Base-by-base conservation (phyloP, 2,113 vertebrate genomes). In the Spilogale gracilis region DNA sequence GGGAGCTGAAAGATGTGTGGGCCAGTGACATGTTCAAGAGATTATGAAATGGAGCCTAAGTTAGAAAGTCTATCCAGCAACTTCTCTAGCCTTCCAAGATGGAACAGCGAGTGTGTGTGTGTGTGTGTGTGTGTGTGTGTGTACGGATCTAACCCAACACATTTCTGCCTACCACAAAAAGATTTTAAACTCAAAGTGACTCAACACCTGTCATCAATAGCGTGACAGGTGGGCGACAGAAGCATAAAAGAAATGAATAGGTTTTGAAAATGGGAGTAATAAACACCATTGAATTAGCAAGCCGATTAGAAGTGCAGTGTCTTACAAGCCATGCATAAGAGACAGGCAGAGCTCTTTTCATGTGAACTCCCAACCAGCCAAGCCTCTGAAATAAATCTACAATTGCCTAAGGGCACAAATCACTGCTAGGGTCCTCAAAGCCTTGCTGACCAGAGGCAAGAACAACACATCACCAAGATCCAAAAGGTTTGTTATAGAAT, bases 151-250 rank as follows among this genome's bases (percentile, higher is more conserved):
- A 67, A 97, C 54, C 83, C 86, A 98, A 96, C 79, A 91, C 73
- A 63, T 88, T 83, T 91, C 95, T 97, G 86, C 91, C 92, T 95
- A 90, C 85, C 95, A 95, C 94, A 95, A 94, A 97, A 96, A 85
- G 88, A 94, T 93, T 97, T 95, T 81, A 96, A 96, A 97, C 38
- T 93, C 56, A 95, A 98, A 93, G 97, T 98, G 97, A 98, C 96
- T 98, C 97, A 98, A 97, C 48, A 97, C 50, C 96, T 98, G 95
- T 97, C 97, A 96, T 98, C 97, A 98, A 67, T 50, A 96, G 89
- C 45, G 20, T 96, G 97, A 94, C 81, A 98, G 93, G 97, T 97
- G 80, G 97, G 97, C 54, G 94, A 96, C 0, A 95, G 89, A 96
- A 96, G 94, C 85, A 97, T 56, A 89, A 95, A 95, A 96, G 94